These are phyloP conservation scores for Caenorhabditis inopinata DNA, from an alignment of 1,140 invertebrate species.

Conservation along the genomic window DNA sequence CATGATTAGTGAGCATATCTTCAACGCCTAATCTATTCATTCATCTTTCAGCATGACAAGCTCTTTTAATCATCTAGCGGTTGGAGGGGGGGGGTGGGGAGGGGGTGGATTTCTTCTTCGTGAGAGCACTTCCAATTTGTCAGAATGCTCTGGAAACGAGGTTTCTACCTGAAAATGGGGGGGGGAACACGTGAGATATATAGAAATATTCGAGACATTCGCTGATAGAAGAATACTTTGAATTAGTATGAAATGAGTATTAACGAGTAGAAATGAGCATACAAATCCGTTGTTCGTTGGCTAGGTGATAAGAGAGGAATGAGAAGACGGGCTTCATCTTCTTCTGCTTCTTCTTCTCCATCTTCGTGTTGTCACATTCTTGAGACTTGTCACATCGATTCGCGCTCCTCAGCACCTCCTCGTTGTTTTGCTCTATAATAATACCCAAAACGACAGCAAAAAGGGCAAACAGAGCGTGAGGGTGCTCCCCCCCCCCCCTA, in stretches of 20 bases:
- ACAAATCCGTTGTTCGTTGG: slow-evolving; percentile 6
- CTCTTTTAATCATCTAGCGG: too few relatives aligned
- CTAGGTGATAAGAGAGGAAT: neutral
- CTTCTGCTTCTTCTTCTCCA: neutral
- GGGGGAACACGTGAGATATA: too few relatives aligned
- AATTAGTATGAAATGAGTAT: neutral
- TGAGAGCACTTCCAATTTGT: too few relatives aligned
- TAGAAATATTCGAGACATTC: too few relatives aligned
- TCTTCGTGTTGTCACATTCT: neutral
- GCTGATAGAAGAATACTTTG: neutral
- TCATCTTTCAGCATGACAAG: too few relatives aligned
- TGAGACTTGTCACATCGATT: neutral
- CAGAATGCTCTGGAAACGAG: too few relatives aligned
- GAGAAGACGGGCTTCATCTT: neutral
- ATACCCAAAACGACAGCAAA: neutral
- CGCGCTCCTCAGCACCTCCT: neutral
- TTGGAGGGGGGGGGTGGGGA: too few relatives aligned
- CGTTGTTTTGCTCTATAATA: neutral
- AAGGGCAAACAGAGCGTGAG: neutral
- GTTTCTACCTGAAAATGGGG: too few relatives aligned
- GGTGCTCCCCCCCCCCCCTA: too few relatives aligned
- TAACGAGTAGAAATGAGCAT: slow-evolving; percentile 16
- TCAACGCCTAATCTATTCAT: too few relatives aligned
- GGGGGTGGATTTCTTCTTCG: too few relatives aligned
- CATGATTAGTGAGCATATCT: too few relatives aligned